Evolutionary conservation across 2,888 invertebrate genomes (phyloP).

Genomic region (Xanthia icteritia): DNA sequence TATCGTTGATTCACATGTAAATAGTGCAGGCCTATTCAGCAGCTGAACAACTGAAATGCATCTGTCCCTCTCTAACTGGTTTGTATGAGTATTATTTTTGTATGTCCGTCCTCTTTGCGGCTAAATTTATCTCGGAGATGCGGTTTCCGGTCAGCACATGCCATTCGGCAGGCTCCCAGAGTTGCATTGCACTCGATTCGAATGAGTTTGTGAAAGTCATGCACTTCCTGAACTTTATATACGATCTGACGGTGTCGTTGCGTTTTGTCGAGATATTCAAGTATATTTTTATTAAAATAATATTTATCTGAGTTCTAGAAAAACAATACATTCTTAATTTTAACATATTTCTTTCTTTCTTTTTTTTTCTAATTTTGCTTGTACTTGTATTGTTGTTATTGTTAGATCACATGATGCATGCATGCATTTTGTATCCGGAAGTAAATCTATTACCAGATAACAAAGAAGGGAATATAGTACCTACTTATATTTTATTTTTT

Average conservation of each 20-base stretch:
- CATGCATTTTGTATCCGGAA: slow-evolving; percentile 16
- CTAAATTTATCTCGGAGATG: slow-evolving; percentile 86
- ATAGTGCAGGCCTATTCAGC: slow-evolving; percentile 69
- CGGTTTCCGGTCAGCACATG: slow-evolving; percentile 84
- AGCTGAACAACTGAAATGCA: slow-evolving; percentile 67
- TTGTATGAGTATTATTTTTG: slow-evolving; percentile 65
- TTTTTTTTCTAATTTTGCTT: too few species aligned
- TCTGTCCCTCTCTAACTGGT: slow-evolving; percentile 70
- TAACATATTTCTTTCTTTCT: too few species aligned
- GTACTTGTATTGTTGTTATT: neutral
- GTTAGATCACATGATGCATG: neutral
- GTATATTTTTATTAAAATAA: neutral
- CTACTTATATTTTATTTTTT: neutral
- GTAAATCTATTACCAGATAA: slow-evolving; percentile 14
- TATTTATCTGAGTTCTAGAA: neutral
- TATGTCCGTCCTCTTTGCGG: slow-evolving; percentile 79
- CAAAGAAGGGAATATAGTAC: neutral
- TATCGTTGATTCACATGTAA: slow-evolving; percentile 72
- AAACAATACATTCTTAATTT: neutral
- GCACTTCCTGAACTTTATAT: slow-evolving; percentile 66
- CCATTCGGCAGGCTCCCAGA: slow-evolving; percentile 68
- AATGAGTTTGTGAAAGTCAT: slow-evolving; percentile 76
- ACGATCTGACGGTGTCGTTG: slow-evolving; percentile 19
- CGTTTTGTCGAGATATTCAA: slow-evolving; percentile 8
- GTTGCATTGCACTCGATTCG: slow-evolving; percentile 76